Base-by-base conservation (phyloP, 2,113 vertebrate species). In the Phocoena sinus region DNA sequence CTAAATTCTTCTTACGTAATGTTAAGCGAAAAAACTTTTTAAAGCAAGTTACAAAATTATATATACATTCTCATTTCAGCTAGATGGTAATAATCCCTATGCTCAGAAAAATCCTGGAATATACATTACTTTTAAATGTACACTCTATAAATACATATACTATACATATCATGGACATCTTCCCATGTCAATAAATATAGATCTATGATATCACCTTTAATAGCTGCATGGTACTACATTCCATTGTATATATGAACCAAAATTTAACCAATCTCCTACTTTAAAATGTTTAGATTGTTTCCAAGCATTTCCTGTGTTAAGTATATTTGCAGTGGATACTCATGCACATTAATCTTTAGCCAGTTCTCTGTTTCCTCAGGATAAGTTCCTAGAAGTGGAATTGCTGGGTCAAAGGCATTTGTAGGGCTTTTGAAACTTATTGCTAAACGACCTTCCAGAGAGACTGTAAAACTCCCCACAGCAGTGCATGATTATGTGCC, bases 381-480 rank as follows among this genome's bases (percentile, higher is more conserved):
- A 80, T 73, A 93, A 97, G 89, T 97, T 97, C 96, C 91, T 97
- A 95, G 97, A 97, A 97, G 96, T 91, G 93, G 63, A 95, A 74
- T 87, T 89, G 85, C 67, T 96, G 47, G 80, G 80, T 97, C 89
- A 97, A 95, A 97, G 70, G 85, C 96, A 89, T 63, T 83, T 93
- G 96, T 44, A 89, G 50, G 88, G 68, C 53, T 95, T 96, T 94
- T 50, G 96, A 85, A 97, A 97, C 41, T 12, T 74, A 82, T 95
- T 89, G 92, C 93, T 93, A 95, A 96, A 95, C 53, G n/a, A 50
- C 33, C 81, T 97, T 84, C 95, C 97, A 74, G 26, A 56, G 81
- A 79, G 82, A 95, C 65, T 94, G 44, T 82, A 60, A 60, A 79
- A 68, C 77, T 92, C 33, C 47, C 70, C 60, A 26, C 71, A 56